These are phyloP conservation scores for Aplodontia rufa DNA, from an alignment of 2,113 vertebrate species.

Conservation along the genomic window DNA sequence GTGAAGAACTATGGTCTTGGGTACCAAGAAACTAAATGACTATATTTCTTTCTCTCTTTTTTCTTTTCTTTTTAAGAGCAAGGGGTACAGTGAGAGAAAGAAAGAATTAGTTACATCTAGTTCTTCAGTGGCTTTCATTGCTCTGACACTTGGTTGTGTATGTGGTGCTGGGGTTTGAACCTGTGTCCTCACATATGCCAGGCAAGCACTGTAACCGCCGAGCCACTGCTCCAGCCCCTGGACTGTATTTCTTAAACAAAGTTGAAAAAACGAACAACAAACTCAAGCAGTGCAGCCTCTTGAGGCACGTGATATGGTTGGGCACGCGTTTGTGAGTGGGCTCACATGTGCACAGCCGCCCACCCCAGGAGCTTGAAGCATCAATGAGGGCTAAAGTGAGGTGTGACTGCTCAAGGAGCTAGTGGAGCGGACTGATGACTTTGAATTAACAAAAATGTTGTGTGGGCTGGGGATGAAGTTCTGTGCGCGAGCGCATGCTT, in stretches of 20 bases:
- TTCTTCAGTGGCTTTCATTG: too few relatives aligned
- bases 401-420: background rate
- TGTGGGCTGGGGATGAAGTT: background rate
- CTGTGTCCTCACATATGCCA: too few relatives aligned
- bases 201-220: too few relatives aligned
- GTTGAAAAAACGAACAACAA: too few relatives aligned
- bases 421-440: background rate
- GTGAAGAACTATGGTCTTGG: background rate
- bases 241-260: background rate
- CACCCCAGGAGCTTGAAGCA: too few relatives aligned
- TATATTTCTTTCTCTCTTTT: too few relatives aligned
- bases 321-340: background rate
- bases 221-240: too few relatives aligned
- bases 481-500: background rate
- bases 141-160: too few relatives aligned
- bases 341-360: fast-evolving
- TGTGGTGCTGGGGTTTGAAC: too few relatives aligned
- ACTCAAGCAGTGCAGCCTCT: background rate
- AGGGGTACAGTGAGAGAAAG: too few relatives aligned
- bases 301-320: background rate
- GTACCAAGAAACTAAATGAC: background rate
- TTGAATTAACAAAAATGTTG: background rate
- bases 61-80: too few relatives aligned
- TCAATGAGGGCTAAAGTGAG: background rate
- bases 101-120: too few relatives aligned